phyloP scores from a whole-genome alignment of 2,113 vertebrate genomes.

The Pteropus alecto region DNA sequence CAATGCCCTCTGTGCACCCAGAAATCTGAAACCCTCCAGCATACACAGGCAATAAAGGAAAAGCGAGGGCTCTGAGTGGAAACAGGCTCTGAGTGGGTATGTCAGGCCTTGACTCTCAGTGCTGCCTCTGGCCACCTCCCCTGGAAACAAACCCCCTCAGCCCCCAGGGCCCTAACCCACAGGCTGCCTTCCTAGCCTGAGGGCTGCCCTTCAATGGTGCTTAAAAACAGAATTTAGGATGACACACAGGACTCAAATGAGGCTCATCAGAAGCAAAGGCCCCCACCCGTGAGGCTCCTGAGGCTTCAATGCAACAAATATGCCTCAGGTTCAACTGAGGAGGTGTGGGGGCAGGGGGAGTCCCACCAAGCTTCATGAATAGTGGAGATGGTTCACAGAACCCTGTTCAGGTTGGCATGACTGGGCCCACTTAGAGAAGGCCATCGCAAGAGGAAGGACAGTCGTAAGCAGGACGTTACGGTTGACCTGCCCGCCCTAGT shows the following conservation, averaged over 20 bases:
- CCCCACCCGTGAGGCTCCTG: not conserved
- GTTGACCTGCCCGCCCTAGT: not conserved
- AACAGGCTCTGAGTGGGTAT: too few species aligned
- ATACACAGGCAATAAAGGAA: not conserved
- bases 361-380: too few species aligned
- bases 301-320: not conserved
- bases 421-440: not conserved
- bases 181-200: not conserved
- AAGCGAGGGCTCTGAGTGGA: not conserved
- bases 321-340: not conserved
- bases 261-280: not conserved
- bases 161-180: not conserved
- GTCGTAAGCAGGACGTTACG: accelerated
- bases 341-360: accelerated
- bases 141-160: not conserved
- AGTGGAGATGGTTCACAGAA: too few species aligned
- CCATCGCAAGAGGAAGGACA: not conserved
- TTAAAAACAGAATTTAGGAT: not conserved
- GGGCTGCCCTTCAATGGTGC: accelerated
- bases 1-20: not conserved
- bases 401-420: not conserved
- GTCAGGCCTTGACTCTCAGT: not conserved
- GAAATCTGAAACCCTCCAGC: accelerated
- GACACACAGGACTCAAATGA: not conserved
- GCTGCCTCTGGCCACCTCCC: not conserved